phyloP scores from a whole-genome alignment of 2,113 vertebrate species.

The Hippocampus mohnikei region DNA sequence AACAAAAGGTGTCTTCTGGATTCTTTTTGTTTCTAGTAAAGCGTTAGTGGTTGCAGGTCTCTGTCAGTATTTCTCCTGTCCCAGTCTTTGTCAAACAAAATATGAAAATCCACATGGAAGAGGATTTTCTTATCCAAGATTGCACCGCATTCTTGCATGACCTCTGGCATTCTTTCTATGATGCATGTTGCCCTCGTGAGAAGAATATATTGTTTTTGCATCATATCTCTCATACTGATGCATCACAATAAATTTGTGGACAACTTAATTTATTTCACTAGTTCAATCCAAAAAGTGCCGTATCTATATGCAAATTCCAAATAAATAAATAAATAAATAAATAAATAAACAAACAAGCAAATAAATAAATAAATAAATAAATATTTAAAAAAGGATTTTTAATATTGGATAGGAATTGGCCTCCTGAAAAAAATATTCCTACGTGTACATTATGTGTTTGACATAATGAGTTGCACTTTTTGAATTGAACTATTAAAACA shows the following conservation, averaged over 20 bases:
- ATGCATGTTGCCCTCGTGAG: constrained; percentile 54
- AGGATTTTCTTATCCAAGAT: constrained; percentile 59
- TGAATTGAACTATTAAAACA: no score
- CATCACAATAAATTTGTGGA: background rate
- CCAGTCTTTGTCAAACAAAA: constrained; percentile 46
- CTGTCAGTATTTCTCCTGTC: constrained; percentile 47
- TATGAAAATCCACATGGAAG: constrained; percentile 73
- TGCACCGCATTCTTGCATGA: constrained; percentile 57
- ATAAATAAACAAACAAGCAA: no score
- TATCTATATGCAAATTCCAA: no score
- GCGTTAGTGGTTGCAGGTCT: constrained; percentile 59
- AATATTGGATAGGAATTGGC: no score
- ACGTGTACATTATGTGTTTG: no score
- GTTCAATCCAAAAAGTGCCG: no score
- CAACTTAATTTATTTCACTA: background rate
- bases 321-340: no score
- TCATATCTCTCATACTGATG: constrained; percentile 23
- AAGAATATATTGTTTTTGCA: constrained; percentile 65
- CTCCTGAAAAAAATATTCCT: no score
- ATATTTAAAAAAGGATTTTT: no score
- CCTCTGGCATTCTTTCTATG: constrained; percentile 45
- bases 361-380: no score
- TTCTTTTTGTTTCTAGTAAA: constrained; percentile 58
- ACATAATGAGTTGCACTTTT: no score
- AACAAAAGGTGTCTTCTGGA: constrained; percentile 72